A percentile compares a stretch with the other conserved stretches of the same genome.
Evolutionary conservation across 2,113 vertebrate genomes (phyloP).

Genomic region (Colius striatus): DNA sequence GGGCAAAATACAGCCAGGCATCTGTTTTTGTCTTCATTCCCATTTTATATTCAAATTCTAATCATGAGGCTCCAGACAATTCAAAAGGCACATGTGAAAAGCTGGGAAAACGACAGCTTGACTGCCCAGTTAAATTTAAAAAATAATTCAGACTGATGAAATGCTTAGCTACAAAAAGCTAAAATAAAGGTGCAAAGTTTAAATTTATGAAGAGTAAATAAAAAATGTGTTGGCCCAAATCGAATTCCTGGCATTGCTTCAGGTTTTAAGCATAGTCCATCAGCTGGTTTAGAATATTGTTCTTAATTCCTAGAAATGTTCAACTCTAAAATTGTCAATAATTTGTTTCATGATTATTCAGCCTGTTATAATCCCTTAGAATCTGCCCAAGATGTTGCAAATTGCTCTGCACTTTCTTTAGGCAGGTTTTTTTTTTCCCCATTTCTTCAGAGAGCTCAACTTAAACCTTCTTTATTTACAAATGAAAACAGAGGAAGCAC

Average conservation of each 20-base stretch:
- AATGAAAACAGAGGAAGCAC: not conserved
- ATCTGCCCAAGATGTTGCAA: not conserved
- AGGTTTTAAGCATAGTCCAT: not conserved
- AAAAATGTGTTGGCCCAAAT: fast-evolving
- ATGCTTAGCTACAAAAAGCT: not conserved
- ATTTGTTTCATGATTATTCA: not conserved
- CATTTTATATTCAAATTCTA: not conserved
- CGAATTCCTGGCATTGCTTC: not conserved
- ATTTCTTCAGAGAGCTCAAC: not conserved
- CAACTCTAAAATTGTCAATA: not conserved
- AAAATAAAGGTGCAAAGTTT: not conserved
- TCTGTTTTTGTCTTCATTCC: not conserved
- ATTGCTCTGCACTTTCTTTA: not conserved
- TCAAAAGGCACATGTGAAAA: not conserved
- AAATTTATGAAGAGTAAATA: not conserved
- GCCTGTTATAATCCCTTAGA: not conserved
- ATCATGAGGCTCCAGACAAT: not conserved
- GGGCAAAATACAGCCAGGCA: not conserved
- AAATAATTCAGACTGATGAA: not conserved
- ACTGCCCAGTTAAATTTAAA: not conserved
- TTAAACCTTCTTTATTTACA: not conserved
- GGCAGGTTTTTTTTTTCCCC: not conserved
- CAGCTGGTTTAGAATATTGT: not conserved
- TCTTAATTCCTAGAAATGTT: not conserved
- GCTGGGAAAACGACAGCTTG: not conserved